Evolutionary conservation across 2,888 invertebrate species (phyloP).

Genomic region (Vanessa cardui): DNA sequence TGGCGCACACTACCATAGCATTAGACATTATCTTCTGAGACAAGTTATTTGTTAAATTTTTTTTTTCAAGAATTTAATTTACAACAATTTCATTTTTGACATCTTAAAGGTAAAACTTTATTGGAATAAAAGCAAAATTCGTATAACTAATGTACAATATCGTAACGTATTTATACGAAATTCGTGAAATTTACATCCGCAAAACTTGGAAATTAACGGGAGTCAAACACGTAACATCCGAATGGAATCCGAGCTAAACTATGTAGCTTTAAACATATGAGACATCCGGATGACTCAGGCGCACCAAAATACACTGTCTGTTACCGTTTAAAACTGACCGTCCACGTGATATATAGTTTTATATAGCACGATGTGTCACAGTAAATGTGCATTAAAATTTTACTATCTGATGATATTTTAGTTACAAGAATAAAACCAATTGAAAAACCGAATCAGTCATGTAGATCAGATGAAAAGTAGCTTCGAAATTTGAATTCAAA

Average conservation of each 20-base stretch:
- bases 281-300: constrained; percentile 49
- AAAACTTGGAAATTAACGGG: background rate
- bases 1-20: too few relatives aligned
- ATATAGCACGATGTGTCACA: background rate
- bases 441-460: too few relatives aligned
- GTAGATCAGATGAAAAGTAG: too few relatives aligned
- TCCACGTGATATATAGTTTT: background rate
- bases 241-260: constrained; percentile 4
- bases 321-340: background rate
- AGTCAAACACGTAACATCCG: constrained; percentile 4
- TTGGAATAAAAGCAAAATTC: too few relatives aligned
- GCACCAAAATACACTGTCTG: constrained; percentile 57
- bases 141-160: too few relatives aligned
- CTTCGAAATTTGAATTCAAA: too few relatives aligned
- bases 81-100: too few relatives aligned
- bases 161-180: too few relatives aligned
- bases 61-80: too few relatives aligned
- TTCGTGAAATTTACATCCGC: background rate
- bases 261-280: constrained; percentile 23
- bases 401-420: background rate
- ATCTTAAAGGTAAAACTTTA: too few relatives aligned
- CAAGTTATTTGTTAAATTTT: too few relatives aligned
- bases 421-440: background rate
- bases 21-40: too few relatives aligned
- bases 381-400: background rate